These are phyloP conservation scores for Planococcus citri DNA, from an alignment of 1,140 invertebrate genomes.

Conservation along the genomic window DNA sequence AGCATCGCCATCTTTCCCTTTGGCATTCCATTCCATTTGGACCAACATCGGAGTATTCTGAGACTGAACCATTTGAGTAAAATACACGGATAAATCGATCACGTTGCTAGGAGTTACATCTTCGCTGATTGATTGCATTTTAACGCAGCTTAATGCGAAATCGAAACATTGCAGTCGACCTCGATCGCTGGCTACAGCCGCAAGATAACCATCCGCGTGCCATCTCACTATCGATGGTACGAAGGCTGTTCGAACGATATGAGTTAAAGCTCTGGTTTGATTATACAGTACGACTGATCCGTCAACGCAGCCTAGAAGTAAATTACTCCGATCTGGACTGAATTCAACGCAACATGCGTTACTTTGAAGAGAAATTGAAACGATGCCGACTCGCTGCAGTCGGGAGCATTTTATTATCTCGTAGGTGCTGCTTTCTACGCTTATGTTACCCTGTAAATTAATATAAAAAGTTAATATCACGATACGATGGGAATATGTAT, in stretches of 20 bases:
- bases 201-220: conserved; percentile 55
- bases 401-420: conserved; percentile 49
- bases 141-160: conserved; percentile 50
- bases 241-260: conserved; percentile 48
- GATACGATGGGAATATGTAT: background rate
- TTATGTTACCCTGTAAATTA: conserved; percentile 52
- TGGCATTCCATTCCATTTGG: background rate
- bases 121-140: conserved; percentile 53
- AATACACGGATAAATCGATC: conserved; percentile 55
- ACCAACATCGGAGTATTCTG: background rate
- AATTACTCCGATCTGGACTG: conserved; percentile 54
- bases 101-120: conserved; percentile 47
- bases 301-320: conserved; percentile 62
- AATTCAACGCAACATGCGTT: conserved; percentile 51
- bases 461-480: conserved; percentile 19
- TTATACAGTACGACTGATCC: conserved; percentile 60
- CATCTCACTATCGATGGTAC: conserved; percentile 40
- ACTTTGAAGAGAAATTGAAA: conserved; percentile 55
- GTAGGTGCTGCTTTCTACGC: conserved; percentile 55
- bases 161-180: conserved; percentile 69
- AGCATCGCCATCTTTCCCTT: background rate
- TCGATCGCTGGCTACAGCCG: conserved; percentile 53
- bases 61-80: conserved; percentile 37
- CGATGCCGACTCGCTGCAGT: conserved; percentile 51
- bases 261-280: conserved; percentile 46